Percentiles rank a stretch among this genome's conserved stretches.
Evolutionary conservation across 2,888 invertebrate genomes (phyloP).

Genomic region (Hemicrepidius hirtus): DNA sequence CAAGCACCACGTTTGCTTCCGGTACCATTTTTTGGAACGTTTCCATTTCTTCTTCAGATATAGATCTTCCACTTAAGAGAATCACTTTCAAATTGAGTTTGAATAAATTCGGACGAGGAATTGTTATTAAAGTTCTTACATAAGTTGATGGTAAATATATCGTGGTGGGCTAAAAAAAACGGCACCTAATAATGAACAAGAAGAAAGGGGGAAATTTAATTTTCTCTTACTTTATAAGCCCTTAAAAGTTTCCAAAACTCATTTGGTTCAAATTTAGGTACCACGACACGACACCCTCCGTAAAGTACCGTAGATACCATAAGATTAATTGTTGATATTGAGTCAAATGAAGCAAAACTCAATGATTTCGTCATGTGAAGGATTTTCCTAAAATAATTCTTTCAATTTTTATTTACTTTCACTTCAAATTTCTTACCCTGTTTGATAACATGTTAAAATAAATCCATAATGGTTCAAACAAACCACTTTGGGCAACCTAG

Average conservation of each 20-base stretch:
- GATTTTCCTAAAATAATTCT: neutral
- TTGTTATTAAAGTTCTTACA: neutral
- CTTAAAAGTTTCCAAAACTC: constrained; percentile 16
- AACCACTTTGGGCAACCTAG: constrained; percentile 61
- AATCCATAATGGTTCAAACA: constrained; percentile 55
- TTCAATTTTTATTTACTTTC: neutral
- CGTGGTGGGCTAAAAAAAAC: constrained; percentile 58
- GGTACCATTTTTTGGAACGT: neutral
- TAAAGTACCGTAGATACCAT: neutral
- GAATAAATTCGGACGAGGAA: constrained; percentile 53
- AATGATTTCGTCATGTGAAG: no score
- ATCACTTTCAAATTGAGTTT: neutral
- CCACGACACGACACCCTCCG: neutral
- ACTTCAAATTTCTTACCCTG: constrained; percentile 4
- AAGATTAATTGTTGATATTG: neutral
- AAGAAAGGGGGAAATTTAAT: no score
- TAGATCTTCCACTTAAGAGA: neutral
- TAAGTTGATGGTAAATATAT: constrained; percentile 60
- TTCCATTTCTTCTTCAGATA: constrained; percentile 5
- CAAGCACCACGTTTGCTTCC: neutral
- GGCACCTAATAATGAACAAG: neutral
- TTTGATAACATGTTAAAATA: neutral
- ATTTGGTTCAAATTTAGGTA: neutral
- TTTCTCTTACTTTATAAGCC: constrained; percentile 37
- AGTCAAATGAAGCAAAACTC: neutral